phyloP scores from a whole-genome alignment of 2,888 invertebrate genomes.

The Volucella zonaria region DNA sequence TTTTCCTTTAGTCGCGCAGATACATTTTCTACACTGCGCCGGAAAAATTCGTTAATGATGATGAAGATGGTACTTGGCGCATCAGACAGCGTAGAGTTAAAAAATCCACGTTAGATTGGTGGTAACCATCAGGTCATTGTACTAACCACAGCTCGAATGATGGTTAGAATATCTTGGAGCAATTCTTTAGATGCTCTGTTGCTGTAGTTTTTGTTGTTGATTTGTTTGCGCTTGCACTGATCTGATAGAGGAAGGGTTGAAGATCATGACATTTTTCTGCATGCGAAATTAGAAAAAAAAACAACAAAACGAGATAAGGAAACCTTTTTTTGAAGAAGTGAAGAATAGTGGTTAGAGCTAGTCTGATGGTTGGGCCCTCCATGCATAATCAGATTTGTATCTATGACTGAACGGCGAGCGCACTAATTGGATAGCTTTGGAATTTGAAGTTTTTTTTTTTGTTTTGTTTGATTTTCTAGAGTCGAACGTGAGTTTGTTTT shows the following conservation, averaged over 20 bases:
- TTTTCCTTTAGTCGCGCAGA: slow-evolving; percentile 15
- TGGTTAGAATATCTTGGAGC: slow-evolving; percentile 46
- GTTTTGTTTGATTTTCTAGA: slow-evolving; percentile 27
- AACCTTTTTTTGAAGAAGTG: too few relatives aligned
- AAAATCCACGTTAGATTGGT: slow-evolving; percentile 58
- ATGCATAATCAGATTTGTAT: slow-evolving; percentile 62
- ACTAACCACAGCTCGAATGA: slow-evolving; percentile 45
- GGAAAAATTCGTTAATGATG: slow-evolving; percentile 65
- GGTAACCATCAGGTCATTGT: slow-evolving; percentile 54
- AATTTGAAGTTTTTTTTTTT: slow-evolving; percentile 30
- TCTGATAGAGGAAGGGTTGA: slow-evolving; percentile 64
- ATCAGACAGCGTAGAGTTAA: slow-evolving; percentile 15
- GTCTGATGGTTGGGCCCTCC: slow-evolving; percentile 22
- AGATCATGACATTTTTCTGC: slow-evolving; percentile 65
- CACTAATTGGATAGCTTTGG: slow-evolving; percentile 62
- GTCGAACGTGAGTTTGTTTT: slow-evolving; percentile 23
- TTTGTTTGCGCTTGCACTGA: slow-evolving; percentile 45
- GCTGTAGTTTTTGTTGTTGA: slow-evolving; percentile 25
- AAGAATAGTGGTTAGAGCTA: slow-evolving; percentile 24
- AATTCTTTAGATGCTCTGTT: slow-evolving; percentile 21
- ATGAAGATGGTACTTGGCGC: slow-evolving; percentile 64
- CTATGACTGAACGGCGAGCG: slow-evolving; percentile 25
- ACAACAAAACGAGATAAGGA: slow-evolving; percentile 13
- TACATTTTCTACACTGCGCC: neutral
- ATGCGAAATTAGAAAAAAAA: slow-evolving; percentile 66